Evolutionary conservation across 2,888 invertebrate genomes (phyloP), one percentile per base, ranked within the genome.

Genomic region (Hartigia nigra): DNA sequence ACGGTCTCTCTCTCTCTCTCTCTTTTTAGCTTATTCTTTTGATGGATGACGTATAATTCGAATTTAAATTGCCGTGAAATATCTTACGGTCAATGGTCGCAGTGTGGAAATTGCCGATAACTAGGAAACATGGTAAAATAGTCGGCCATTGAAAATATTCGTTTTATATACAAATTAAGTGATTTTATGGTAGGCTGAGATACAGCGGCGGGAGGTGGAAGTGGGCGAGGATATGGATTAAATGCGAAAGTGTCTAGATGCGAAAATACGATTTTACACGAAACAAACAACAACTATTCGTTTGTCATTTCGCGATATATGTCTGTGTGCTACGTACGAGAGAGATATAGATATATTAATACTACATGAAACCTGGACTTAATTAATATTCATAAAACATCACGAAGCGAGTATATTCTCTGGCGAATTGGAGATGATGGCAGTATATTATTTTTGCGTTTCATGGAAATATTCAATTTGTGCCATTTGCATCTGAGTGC

Each of bases 151-250:
- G 35, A 70, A 78, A 78, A 78, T 78, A 74, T 78, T 78, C 78
- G 70, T 78, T 78, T 78, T 78, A 74, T 78, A 78, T 78, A 78
- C 78, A 78, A 78, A 78, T 78, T 78, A 78, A 69, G 75, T 78
- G 78, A 78, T 78, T 78, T 70, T 72, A 72, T 69, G 69, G 14
- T 14, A 39, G 39, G 31, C 31, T 70, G 70, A 70, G 11, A 14
- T 39, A 39, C 4, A 39, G 39, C 34, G 14, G 0, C n/a, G 12
- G 23, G n/a, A 12, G n/a, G n/a, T n/a, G n/a, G n/a, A n/a, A n/a
- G n/a, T 11, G 12, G 55, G 4, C n/a, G 69, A 70, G 69, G 14
- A 14, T 32, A 32, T 72, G 4, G 31, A 72, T 32, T 32, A 12
- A 32, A 14, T 14, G 72, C 72, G 31, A 72, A 72, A 11, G 31